A percentile compares a stretch with the other conserved stretches of the same genome.
These are phyloP conservation scores for Gambusia holbrooki DNA, from an alignment of 2,113 vertebrate species.

Conservation along the genomic window DNA sequence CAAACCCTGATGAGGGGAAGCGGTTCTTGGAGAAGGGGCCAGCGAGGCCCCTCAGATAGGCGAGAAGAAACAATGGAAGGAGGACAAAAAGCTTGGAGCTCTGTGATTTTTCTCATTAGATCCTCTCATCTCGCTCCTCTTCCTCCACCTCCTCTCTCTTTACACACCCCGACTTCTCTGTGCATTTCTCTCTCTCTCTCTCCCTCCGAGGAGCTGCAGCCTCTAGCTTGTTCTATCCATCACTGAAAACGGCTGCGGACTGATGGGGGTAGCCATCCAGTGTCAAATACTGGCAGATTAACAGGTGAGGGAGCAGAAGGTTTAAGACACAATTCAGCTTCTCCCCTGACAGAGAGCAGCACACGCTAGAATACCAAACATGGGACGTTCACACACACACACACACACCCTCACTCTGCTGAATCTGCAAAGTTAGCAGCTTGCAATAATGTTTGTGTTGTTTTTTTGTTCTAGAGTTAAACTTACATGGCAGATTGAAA, in stretches of 20 bases:
- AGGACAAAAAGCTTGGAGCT: constrained; percentile 53
- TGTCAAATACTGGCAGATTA: constrained; percentile 33
- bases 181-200: constrained; percentile 7
- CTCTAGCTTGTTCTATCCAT: constrained; percentile 2
- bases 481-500: background rate
- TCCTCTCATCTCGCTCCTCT: constrained; percentile 17
- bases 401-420: background rate
- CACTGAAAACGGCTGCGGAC: constrained; percentile 37
- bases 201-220: background rate
- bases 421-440: background rate
- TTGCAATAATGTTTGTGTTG: background rate
- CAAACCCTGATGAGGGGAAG: constrained; percentile 47
- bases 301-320: constrained; percentile 59
- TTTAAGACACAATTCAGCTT: constrained; percentile 35
- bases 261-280: constrained; percentile 45
- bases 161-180: constrained; percentile 9
- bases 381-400: background rate
- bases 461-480: background rate
- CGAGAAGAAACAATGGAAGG: constrained; percentile 44
- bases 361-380: constrained; percentile 38
- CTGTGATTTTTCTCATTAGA: constrained; percentile 51
- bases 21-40: constrained; percentile 42
- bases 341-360: constrained; percentile 41
- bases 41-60: constrained; percentile 18
- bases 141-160: background rate